These are phyloP conservation scores for Diplodus sargus DNA, from an alignment of 2,797 vertebrate genomes.

Conservation along the genomic window DNA sequence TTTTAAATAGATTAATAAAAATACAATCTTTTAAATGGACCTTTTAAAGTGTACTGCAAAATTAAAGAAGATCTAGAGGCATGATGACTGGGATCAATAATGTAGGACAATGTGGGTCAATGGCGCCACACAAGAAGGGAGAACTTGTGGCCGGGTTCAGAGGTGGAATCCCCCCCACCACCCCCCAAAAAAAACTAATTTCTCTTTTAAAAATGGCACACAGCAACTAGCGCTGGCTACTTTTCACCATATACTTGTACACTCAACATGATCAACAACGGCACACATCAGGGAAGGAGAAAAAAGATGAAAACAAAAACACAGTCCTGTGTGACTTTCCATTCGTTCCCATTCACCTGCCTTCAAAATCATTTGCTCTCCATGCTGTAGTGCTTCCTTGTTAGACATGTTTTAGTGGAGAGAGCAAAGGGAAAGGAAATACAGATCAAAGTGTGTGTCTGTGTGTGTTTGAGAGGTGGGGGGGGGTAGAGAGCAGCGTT, in stretches of 20 bases:
- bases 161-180: conserved; percentile 79
- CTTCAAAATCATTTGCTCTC: conserved; percentile 72
- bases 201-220: conserved; percentile 89
- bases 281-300: conserved; percentile 87
- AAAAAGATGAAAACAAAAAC: conserved; percentile 89
- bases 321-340: conserved; percentile 65
- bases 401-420: conserved; percentile 72
- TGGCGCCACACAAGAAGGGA: conserved; percentile 83
- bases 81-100: conserved; percentile 90
- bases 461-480: conserved; percentile 67
- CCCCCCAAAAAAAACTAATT: conserved; percentile 54
- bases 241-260: conserved; percentile 96
- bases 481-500: conserved; percentile 87
- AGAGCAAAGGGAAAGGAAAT: conserved; percentile 62
- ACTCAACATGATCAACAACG: conserved; percentile 95
- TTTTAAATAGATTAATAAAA: conserved; percentile 99
- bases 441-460: conserved; percentile 47
- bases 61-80: conserved; percentile 87
- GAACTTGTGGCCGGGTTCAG: conserved; percentile 78
- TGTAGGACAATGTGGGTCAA: conserved; percentile 80
- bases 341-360: conserved; percentile 62
- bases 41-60: conserved; percentile 93
- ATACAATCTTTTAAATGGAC: conserved; percentile 98
- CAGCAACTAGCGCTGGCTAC: conserved; percentile 97
- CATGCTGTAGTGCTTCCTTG: conserved; percentile 92